Conservation (phyloP, 1,140 invertebrate species). For the Hyles vespertilio region DNA sequence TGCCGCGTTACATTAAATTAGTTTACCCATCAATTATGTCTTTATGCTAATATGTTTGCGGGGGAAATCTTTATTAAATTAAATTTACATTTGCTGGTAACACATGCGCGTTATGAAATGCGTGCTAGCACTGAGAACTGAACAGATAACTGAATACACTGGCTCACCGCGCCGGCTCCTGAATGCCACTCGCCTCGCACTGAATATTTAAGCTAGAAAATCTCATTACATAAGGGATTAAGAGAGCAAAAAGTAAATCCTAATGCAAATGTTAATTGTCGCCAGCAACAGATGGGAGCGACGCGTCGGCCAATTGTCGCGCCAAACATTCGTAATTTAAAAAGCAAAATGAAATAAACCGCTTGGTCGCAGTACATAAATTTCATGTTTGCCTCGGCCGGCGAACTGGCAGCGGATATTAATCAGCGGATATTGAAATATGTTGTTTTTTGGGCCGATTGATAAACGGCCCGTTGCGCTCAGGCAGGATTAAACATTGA, state of each 20-base stretch:
- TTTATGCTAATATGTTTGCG: slow-evolving; percentile 40
- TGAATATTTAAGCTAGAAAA: no score
- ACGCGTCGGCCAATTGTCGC: slow-evolving; percentile 66
- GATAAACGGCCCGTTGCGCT: slow-evolving; percentile 65
- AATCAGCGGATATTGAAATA: slow-evolving; percentile 75
- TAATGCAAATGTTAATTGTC: slow-evolving; percentile 68
- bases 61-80: slow-evolving; percentile 18
- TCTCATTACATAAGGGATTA: slow-evolving; percentile 7
- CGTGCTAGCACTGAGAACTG: no score
- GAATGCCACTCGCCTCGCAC: no score
- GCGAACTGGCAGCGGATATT: slow-evolving; percentile 71
- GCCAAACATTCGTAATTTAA: slow-evolving; percentile 72
- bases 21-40: slow-evolving; percentile 58
- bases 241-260: slow-evolving; percentile 31
- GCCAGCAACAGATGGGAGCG: slow-evolving; percentile 65
- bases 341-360: slow-evolving; percentile 74
- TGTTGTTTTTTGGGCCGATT: slow-evolving; percentile 73
- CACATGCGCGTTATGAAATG: slow-evolving; percentile 2
- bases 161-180: no score
- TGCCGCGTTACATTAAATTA: slow-evolving; percentile 65
- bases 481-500: slow-evolving; percentile 66
- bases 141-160: no score
- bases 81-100: slow-evolving; percentile 7
- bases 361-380: slow-evolving; percentile 73
- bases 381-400: slow-evolving; percentile 69